phyloP scores from a whole-genome alignment of 2,888 invertebrate genomes.

The Chouioia cunea region DNA sequence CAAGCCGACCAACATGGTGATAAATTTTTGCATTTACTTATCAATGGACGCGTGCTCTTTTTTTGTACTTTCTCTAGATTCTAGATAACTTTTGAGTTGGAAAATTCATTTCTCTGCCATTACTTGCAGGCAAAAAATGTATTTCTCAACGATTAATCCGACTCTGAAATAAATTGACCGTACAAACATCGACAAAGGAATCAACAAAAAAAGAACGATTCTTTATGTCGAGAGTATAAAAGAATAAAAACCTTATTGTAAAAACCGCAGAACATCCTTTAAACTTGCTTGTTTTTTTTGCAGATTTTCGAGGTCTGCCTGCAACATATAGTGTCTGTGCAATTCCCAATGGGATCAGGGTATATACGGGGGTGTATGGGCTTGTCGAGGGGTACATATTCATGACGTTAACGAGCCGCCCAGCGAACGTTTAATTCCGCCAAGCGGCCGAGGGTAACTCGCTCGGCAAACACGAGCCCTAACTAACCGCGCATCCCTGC shows the following conservation, averaged over 20 bases:
- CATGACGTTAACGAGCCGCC: constrained; percentile 69
- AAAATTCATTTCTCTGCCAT: no score
- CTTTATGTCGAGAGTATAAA: no score
- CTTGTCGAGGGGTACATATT: constrained; percentile 66
- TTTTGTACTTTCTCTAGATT: no score
- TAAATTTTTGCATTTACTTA: no score
- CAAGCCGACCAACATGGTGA: neutral
- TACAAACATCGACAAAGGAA: no score
- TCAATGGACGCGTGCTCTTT: no score
- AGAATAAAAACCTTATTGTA: no score
- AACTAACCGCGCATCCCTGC: constrained; percentile 67
- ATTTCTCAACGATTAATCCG: neutral
- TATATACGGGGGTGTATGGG: constrained; percentile 47
- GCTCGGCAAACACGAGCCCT: constrained; percentile 68
- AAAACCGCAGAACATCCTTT: neutral
- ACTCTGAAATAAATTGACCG: no score
- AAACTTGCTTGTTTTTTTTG: constrained; percentile 14
- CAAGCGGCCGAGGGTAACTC: constrained; percentile 68
- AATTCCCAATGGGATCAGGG: no score
- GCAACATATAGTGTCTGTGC: neutral
- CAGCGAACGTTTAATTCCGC: constrained; percentile 69
- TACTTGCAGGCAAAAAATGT: neutral
- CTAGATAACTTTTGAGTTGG: no score
- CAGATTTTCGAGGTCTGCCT: neutral
- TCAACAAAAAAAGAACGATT: no score